Evolutionary conservation across 1,140 invertebrate genomes (phyloP).

Genomic region (Drosophila subpulchrella): DNA sequence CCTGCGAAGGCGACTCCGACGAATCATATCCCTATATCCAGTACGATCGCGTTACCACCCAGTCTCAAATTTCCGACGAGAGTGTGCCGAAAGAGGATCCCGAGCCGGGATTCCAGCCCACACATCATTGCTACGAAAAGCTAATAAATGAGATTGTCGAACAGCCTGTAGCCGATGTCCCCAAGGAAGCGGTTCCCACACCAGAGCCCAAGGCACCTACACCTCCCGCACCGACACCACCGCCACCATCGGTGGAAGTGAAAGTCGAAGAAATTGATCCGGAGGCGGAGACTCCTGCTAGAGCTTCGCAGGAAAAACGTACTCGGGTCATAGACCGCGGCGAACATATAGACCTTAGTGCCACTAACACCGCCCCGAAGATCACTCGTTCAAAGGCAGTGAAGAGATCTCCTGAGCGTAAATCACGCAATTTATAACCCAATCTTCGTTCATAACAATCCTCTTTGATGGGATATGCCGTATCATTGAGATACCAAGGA

Average conservation of each 20-base stretch:
- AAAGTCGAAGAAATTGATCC: background rate
- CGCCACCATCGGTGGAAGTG: background rate
- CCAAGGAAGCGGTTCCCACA: background rate
- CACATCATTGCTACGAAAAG: constrained; percentile 9
- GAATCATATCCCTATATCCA: background rate
- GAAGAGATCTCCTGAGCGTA: background rate
- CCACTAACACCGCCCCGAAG: no score
- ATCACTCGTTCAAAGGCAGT: background rate
- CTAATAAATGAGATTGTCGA: background rate
- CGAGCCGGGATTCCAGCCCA: constrained; percentile 17
- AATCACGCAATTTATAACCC: background rate
- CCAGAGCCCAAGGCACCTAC: background rate
- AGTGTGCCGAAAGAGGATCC: constrained; percentile 11
- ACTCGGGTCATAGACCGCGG: background rate
- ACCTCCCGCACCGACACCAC: background rate
- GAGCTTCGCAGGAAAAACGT: background rate
- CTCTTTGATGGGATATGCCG: background rate
- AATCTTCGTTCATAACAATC: no score
- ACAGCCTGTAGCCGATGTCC: background rate
- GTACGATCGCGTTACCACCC: background rate
- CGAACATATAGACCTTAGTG: background rate
- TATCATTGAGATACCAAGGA: background rate
- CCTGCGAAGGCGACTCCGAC: background rate
- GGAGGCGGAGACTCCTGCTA: background rate
- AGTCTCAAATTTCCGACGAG: background rate